Base-by-base conservation (phyloP, 1,140 invertebrate genomes). In the Drosophila nikananu region DNA sequence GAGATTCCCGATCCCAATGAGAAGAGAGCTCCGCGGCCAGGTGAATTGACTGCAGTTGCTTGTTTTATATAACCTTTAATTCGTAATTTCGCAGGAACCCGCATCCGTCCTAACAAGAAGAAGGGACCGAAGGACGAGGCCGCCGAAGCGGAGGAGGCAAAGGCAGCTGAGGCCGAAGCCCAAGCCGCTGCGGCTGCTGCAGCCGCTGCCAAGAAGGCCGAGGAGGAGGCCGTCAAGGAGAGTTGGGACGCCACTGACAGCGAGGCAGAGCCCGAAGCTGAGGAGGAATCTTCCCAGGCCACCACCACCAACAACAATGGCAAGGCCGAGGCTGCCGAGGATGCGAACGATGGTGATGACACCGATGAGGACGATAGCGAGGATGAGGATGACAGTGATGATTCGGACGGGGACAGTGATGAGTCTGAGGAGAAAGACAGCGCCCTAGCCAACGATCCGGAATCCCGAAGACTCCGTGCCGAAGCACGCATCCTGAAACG, bases 231-330 rank as follows among this genome's bases (percentile, higher is more conserved):
- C 32, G 95, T 97, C 6, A 97, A 97, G 92, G 97, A 97, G 91
- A 95, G 96, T 3, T 97, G 97, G 97, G 97, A 97, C 94, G 95
- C 95, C n/a, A 96, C 96, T 49, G 95, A 95, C 57, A 95, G 95
- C 49, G 96, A 96, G 32, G 95, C 94, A 19, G 95, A 96, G 27
- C 93, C 93, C n/a, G 95, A 96, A 6, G 93, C 91, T 30, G 95
- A 96, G 32, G 91, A 92, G 32, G 91, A 92, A 89, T 94, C 93
- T 17, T 91, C 86, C 1, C 91, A 94, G 64, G 74, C 80, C 41
- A 83, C 89, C 19, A 93, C 86, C 77, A 55, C 80, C 35, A 83
- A 86, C 23, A 83, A 86, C 21, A 92, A 92, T 66, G 86, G 87
- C 30, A 92, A 84, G 17, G 27, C 30, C 7, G 83, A 37, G 0